Percentiles rank a stretch among this genome's conserved stretches.
Evolutionary conservation across 2,113 vertebrate genomes (phyloP).

Genomic region (Asarcornis scutulata): DNA sequence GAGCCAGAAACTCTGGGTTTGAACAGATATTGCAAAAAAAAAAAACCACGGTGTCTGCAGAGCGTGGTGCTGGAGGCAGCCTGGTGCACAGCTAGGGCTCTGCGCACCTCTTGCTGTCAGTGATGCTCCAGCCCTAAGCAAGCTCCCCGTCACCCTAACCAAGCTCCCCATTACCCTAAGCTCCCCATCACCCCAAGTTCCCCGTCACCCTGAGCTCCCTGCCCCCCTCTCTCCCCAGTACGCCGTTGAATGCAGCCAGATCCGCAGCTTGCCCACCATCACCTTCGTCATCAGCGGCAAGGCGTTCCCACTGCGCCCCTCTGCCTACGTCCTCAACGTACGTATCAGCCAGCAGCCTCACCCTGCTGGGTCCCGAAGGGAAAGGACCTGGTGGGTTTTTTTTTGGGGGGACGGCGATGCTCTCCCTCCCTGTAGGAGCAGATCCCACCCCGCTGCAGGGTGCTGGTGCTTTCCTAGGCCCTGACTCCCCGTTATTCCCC

Average conservation of each 20-base stretch:
- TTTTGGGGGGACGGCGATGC: too few relatives aligned
- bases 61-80: not conserved
- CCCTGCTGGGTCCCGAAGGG: not conserved
- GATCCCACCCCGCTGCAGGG: not conserved
- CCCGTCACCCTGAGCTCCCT: not conserved
- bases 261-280: conserved; percentile 58
- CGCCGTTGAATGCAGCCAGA: conserved; percentile 21
- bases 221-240: conserved; percentile 32
- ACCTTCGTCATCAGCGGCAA: conserved; percentile 56
- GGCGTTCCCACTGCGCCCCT: conserved; percentile 42
- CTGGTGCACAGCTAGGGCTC: not conserved
- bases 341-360: not conserved
- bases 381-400: not conserved
- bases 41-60: fast-evolving
- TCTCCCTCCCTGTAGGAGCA: not conserved
- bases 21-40: not conserved
- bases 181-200: too few relatives aligned
- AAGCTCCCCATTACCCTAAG: too few relatives aligned
- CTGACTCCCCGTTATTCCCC: fast-evolving
- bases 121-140: not conserved
- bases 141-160: too few relatives aligned
- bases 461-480: not conserved
- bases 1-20: not conserved
- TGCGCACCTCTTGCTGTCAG: not conserved
- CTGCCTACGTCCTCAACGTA: conserved; percentile 62